Conservation (phyloP, 2,888 invertebrate genomes). For the Nesidiocoris tenuis region DNA sequence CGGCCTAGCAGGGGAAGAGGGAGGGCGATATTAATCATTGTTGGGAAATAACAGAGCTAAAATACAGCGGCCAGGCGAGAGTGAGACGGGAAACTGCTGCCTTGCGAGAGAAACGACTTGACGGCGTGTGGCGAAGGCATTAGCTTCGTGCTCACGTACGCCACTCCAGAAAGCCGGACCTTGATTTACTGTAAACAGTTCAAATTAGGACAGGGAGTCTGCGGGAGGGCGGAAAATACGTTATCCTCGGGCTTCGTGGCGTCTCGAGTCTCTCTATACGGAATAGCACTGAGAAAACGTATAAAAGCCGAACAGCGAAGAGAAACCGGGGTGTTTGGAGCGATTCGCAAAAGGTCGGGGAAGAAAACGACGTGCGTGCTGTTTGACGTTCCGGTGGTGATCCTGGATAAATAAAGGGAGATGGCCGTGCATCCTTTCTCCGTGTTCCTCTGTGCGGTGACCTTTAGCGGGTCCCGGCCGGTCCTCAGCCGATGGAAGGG, state of each 20-base stretch:
- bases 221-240: constrained; percentile 37
- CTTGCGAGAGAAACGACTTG: background rate
- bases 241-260: constrained; percentile 18
- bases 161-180: constrained; percentile 25
- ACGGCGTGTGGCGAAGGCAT: constrained; percentile 23
- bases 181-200: constrained; percentile 45
- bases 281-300: background rate
- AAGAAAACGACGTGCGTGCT: background rate
- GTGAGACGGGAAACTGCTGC: background rate
- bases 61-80: constrained; percentile 8
- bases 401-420: background rate
- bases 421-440: background rate
- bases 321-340: background rate
- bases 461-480: background rate
- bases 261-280: background rate
- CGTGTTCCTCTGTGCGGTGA: background rate
- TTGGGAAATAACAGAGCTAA: constrained; percentile 34
- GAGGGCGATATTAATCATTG: constrained; percentile 29
- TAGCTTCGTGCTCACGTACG: constrained; percentile 41
- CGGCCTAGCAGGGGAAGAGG: background rate
- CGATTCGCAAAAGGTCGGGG: background rate
- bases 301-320: background rate
- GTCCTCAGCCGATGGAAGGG: background rate
- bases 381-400: background rate
- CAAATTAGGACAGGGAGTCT: constrained; percentile 31